A percentile compares a stretch with the other conserved stretches of the same genome.
These are phyloP conservation scores for Hybos culiciformis DNA, from an alignment of 2,888 invertebrate species.

Conservation along the genomic window DNA sequence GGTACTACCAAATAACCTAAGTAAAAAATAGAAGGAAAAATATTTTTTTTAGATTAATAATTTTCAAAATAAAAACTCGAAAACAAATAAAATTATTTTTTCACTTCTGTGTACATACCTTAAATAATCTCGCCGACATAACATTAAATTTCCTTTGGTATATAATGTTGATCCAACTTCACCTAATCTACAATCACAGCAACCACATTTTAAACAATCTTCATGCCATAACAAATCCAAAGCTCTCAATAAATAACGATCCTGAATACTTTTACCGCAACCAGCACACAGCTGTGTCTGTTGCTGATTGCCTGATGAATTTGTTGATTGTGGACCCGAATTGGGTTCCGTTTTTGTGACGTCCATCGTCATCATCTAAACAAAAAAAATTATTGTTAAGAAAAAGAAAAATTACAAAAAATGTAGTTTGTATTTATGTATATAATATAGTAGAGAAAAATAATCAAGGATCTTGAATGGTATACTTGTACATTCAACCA, in stretches of 20 bases:
- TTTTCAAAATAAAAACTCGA: not conserved
- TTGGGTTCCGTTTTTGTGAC: conserved; percentile 61
- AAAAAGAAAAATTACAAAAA: not conserved
- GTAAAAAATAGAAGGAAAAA: not conserved
- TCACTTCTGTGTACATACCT: conserved; percentile 43
- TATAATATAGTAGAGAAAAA: not conserved
- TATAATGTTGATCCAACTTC: conserved; percentile 93
- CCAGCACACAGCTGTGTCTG: conserved; percentile 71
- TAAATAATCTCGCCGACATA: conserved; percentile 92
- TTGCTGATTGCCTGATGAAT: not conserved
- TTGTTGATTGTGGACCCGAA: conserved; percentile 30
- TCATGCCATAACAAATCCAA: conserved; percentile 95
- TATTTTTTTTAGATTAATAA: not conserved
- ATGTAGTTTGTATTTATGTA: not conserved
- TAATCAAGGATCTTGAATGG: not conserved
- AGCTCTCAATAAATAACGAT: conserved; percentile 80
- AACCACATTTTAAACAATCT: conserved; percentile 93
- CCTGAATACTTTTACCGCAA: conserved; percentile 87
- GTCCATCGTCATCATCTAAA: conserved; percentile 71
- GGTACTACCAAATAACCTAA: conserved; percentile 83
- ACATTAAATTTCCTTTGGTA: conserved; percentile 86
- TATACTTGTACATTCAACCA: too few relatives aligned
- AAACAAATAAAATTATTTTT: not conserved
- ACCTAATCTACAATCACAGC: conserved; percentile 91
- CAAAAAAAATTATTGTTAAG: conserved; percentile 4